Evolutionary conservation across 2,797 vertebrate genomes (phyloP), one percentile per base, ranked within the genome.

Genomic region (Acridotheres tristis): DNA sequence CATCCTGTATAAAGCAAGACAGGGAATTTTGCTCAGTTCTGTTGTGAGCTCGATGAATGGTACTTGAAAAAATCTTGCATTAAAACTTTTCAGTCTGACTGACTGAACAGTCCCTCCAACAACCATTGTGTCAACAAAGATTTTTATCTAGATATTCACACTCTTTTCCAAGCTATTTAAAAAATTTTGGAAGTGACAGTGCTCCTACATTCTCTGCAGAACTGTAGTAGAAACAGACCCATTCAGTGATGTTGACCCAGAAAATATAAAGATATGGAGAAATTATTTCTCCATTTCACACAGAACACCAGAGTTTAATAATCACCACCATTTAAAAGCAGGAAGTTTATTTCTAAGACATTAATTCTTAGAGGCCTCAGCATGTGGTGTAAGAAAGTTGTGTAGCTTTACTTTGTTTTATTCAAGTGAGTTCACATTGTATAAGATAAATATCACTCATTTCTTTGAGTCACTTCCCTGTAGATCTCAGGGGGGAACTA

Each of bases 1-100:
- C 71, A 88, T 91, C 74, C 90, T 91, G 58, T 54, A 48, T 50
- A 84, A 90, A 93, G 51, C 26, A 88, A 90, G 67, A 38, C 74
- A 91, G 30, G 26, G 62, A 88, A 54, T 88, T 90, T 86, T 95
- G 23, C n/a, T 91, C 32, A 25, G 29, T 59, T 63, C 61, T 83
- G 22, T 71, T 63, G 30, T 7, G 23, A 88, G 20, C 62, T 84
- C 5, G 2, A 8, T 34, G 23, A 89, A 77, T 11, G 7, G 14
- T 66, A 62, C 42, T 76, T 45, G 62, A 75, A 75, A 93, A 86
- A 66, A 62, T 2, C 15, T 85, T 85, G 17, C 23, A 43, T 72
- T 93, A 67, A 79, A 79, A 42, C 15, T 86, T n/a, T 58, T 73
- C 36, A 13, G 10, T 81, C 36, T 57, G 21, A 62, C 25, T 66